Evolutionary conservation across 2,797 vertebrate genomes (phyloP), one percentile per base, ranked within the genome.

Genomic region (Hoplostethus atlanticus): DNA sequence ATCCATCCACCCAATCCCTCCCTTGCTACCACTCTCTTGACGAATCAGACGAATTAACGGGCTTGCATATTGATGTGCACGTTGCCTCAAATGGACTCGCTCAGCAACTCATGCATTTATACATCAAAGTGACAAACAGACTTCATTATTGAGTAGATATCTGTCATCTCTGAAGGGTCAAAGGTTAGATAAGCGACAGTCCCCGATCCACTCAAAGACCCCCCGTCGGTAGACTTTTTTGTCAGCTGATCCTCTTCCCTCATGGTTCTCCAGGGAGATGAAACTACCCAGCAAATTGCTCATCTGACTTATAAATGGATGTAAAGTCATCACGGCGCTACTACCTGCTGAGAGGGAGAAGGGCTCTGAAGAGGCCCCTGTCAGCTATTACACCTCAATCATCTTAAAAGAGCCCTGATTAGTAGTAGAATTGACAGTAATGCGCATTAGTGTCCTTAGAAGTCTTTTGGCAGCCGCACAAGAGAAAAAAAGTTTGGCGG

Each of bases 101-200:
- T 65, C 13, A 38, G 62, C 69, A 70, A 69, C 82, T 93, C 74
- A 84, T 91, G 71, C 80, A 91, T 94, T 91, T 88, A 91, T 89
- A 85, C 86, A 93, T 93, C 88, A 91, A 85, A 90, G 83, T 64
- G 46, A 74, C 78, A 89, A 87, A 87, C 85, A 50, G 81, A 82
- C 77, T 79, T 80, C 76, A 79, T 89, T 82, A 87, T 86, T 69
- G 87, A 87, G 76, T 70, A 64, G 55, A 72, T 86, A 85, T 82
- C 80, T 82, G 48, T 87, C 77, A 78, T 68, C 47, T 71, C 53
- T 30, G 51, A 53, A 16, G 55, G 76, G 79, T 89, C 74, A 81
- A 16, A 62, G 71, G 84, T 82, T 52, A 40, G n/a, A 63, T 28
- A 65, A 31, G 52, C 72, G 77, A 66, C 64, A 56, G 16, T 58